Conservation (phyloP, 92 coral and sea anemone genomes). For the Epizoanthus rinbou region DNA sequence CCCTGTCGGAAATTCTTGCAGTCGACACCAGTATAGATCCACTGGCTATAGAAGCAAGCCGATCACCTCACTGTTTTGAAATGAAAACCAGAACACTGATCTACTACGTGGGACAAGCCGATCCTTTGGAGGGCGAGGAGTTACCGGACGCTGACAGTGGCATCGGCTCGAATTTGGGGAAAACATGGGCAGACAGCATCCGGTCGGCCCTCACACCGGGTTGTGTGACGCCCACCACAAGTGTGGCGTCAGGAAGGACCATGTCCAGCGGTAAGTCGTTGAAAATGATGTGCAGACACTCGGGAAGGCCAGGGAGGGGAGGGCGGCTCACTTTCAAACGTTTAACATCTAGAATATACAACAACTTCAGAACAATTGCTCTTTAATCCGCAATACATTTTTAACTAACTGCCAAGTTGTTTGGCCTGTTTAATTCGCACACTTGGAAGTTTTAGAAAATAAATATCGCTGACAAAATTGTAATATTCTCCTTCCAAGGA, state of each 20-base stretch:
- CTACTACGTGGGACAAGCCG: constrained; percentile 85
- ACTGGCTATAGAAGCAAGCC: constrained; percentile 84
- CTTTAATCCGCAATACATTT: too few relatives aligned
- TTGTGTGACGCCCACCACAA: constrained; percentile 94
- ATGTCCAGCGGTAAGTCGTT: constrained; percentile 63
- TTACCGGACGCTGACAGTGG: constrained; percentile 94
- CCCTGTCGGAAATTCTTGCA: constrained; percentile 90
- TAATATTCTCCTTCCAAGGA: too few relatives aligned
- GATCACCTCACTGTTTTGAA: constrained; percentile 96
- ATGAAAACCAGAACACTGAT: constrained; percentile 93
- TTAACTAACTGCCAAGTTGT: too few relatives aligned
- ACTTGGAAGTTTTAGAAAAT: too few relatives aligned
- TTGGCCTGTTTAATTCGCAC: too few relatives aligned
- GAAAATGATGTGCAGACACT: too few relatives aligned
- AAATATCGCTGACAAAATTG: too few relatives aligned
- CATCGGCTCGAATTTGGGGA: constrained; percentile 85
- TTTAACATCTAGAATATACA: too few relatives aligned
- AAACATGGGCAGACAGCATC: constrained; percentile 96
- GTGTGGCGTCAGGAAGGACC: constrained; percentile 67
- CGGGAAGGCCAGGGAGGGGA: too few relatives aligned
- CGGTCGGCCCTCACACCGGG: constrained; percentile 97
- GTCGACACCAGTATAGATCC: constrained; percentile 96
- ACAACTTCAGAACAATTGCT: too few relatives aligned
- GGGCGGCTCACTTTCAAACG: too few relatives aligned
- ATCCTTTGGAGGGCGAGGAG: constrained; percentile 75